A percentile compares a stretch with the other conserved stretches of the same genome.
Conservation (phyloP, 2,888 invertebrate species). For the Neria commutata region DNA sequence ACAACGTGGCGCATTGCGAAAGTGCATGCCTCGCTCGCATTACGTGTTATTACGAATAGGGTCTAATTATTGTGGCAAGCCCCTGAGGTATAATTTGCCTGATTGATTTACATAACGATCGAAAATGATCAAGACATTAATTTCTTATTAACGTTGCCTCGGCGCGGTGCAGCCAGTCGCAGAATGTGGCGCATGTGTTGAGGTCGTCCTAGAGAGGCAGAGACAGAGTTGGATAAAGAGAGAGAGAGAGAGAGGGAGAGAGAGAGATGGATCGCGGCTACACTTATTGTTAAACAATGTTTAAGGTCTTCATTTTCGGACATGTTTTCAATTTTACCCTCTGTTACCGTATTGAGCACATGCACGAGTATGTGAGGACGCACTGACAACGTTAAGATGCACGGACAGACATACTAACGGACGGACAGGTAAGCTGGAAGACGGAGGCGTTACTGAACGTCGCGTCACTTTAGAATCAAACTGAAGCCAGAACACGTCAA, state of each 20-base stretch:
- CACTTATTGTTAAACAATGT: constrained; percentile 22
- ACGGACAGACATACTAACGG: too few relatives aligned
- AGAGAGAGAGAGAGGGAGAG: too few relatives aligned
- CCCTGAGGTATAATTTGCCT: constrained; percentile 62
- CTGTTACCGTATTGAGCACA: constrained; percentile 20
- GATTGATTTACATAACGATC: constrained; percentile 63
- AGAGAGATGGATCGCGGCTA: constrained; percentile 17
- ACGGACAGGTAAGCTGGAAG: background rate
- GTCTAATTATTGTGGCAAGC: constrained; percentile 61
- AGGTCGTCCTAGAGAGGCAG: background rate
- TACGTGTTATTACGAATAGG: constrained; percentile 56
- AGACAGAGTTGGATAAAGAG: too few relatives aligned
- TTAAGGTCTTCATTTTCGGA: constrained; percentile 28
- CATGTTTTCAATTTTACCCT: constrained; percentile 32
- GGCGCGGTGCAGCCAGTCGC: background rate
- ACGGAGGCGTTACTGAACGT: background rate
- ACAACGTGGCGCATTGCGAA: constrained; percentile 5
- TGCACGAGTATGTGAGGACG: too few relatives aligned
- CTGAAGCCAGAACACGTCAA: constrained; percentile 30
- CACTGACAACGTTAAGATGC: too few relatives aligned
- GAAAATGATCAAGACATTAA: constrained; percentile 63
- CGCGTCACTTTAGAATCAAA: constrained; percentile 3
- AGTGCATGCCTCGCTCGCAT: constrained; percentile 18
- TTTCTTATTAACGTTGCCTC: constrained; percentile 58
- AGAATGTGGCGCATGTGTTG: background rate